These are phyloP conservation scores for Lethrus apterus DNA, from an alignment of 1,140 invertebrate genomes.

Conservation along the genomic window DNA sequence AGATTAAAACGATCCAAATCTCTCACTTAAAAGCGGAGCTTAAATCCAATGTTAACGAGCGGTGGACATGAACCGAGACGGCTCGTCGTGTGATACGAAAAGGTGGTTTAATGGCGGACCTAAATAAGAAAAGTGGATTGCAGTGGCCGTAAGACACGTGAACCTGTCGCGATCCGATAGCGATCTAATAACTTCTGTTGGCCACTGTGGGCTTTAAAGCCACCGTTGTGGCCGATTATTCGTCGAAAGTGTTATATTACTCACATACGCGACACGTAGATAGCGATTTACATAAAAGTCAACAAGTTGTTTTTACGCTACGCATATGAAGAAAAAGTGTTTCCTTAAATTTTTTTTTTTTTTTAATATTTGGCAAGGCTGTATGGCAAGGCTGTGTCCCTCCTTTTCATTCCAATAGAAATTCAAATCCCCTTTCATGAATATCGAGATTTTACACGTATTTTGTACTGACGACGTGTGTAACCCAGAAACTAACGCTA, in stretches of 20 bases:
- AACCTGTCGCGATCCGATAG: conserved; percentile 12
- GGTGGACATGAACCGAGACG: conserved; percentile 7
- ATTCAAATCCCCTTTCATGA: too few species aligned
- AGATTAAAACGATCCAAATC: conserved; percentile 2
- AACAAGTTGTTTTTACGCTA: too few species aligned
- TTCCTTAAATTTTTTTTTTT: too few species aligned
- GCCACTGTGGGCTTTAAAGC: conserved; percentile 12
- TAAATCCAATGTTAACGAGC: conserved; percentile 7
- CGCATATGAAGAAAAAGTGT: too few species aligned
- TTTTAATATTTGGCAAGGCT: too few species aligned
- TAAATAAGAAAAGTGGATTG: conserved; percentile 13
- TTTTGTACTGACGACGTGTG: too few species aligned
- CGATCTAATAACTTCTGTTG: conserved; percentile 11
- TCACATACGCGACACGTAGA: conserved; percentile 11
- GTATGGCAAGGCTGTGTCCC: too few species aligned
- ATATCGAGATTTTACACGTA: too few species aligned
- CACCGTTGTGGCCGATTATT: conserved; percentile 13
- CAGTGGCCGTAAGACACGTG: conserved; percentile 13
- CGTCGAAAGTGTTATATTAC: conserved; percentile 11
- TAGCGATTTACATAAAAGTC: conserved; percentile 9
- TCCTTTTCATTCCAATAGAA: too few species aligned
- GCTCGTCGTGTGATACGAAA: conserved; percentile 3
- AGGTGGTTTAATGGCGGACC: conserved; percentile 9
- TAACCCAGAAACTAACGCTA: too few species aligned
- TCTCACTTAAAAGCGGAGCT: neutral